Evolutionary conservation across 2,113 vertebrate genomes (phyloP).

Genomic region (Bungarus multicinctus): DNA sequence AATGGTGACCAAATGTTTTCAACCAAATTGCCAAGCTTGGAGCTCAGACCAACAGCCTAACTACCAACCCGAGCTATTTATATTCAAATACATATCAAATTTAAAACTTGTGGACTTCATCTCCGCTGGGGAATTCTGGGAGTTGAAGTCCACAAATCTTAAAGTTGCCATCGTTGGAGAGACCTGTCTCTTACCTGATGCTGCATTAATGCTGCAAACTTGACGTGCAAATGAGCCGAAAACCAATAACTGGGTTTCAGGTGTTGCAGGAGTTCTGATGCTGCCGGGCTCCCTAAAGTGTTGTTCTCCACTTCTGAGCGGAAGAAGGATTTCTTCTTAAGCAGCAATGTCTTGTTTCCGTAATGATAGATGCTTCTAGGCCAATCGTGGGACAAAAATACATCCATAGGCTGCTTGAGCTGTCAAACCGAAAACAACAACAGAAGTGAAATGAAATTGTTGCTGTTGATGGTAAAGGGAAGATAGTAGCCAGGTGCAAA

Average conservation of each 20-base stretch:
- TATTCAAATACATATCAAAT: too few species aligned
- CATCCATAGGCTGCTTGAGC: slow-evolving; percentile 87
- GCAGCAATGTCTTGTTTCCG: slow-evolving; percentile 83
- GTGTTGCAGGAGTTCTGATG: slow-evolving; percentile 87
- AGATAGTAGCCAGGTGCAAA: background rate
- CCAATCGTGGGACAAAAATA: slow-evolving; percentile 98
- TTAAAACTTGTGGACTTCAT: too few species aligned
- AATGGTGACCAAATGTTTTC: too few species aligned
- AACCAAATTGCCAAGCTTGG: too few species aligned
- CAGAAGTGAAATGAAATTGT: background rate
- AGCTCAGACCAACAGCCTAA: too few species aligned
- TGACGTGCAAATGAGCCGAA: slow-evolving; percentile 95
- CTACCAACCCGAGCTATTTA: too few species aligned
- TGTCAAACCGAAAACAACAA: slow-evolving; percentile 47
- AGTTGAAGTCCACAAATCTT: too few species aligned
- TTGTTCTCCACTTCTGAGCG: slow-evolving; percentile 92
- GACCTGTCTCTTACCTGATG: slow-evolving; percentile 75
- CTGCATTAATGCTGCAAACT: slow-evolving; percentile 93
- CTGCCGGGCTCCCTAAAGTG: slow-evolving; percentile 87
- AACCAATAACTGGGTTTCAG: slow-evolving; percentile 95
- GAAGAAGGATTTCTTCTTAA: slow-evolving; percentile 90
- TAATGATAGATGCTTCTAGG: slow-evolving; percentile 93
- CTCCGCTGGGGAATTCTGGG: too few species aligned
- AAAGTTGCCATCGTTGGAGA: too few species aligned
- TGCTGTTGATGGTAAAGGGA: background rate